Percentiles rank a stretch among this genome's conserved stretches.
Evolutionary conservation across 2,113 vertebrate genomes (phyloP).

Genomic region (Rhipidura dahli): DNA sequence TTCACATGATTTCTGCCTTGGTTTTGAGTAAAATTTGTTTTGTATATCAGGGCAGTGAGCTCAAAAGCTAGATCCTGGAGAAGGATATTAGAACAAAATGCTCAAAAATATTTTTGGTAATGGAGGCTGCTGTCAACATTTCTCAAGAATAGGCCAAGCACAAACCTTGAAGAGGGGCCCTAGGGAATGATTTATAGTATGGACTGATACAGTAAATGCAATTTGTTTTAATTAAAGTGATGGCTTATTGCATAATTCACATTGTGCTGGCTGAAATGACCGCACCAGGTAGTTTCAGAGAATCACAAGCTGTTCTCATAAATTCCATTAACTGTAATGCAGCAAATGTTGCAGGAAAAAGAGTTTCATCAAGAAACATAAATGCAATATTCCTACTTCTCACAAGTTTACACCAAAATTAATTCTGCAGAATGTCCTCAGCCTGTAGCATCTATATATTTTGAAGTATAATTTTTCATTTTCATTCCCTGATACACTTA

Average conservation of each 20-base stretch:
- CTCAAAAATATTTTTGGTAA: slow-evolving; percentile 42
- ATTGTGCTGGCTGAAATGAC: slow-evolving; percentile 61
- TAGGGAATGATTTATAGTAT: slow-evolving; percentile 63
- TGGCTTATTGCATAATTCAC: slow-evolving; percentile 76
- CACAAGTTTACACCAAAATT: neutral
- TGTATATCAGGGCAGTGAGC: neutral
- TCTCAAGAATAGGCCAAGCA: slow-evolving; percentile 47
- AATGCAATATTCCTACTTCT: slow-evolving; percentile 18
- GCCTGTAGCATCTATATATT: neutral
- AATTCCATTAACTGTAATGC: slow-evolving; percentile 69
- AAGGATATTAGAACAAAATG: slow-evolving; percentile 24
- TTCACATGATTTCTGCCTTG: neutral
- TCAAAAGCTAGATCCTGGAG: neutral
- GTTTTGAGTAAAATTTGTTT: neutral
- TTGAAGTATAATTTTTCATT: neutral
- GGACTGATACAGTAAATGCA: slow-evolving; percentile 66
- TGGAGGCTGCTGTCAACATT: slow-evolving; percentile 66
- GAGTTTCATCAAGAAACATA: slow-evolving; percentile 23
- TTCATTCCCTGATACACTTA: neutral
- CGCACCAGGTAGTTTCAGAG: slow-evolving; percentile 61
- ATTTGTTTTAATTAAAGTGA: slow-evolving; percentile 78
- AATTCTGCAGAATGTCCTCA: neutral
- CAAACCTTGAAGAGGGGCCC: slow-evolving; percentile 58
- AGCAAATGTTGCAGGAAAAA: slow-evolving; percentile 56
- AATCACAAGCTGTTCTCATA: slow-evolving; percentile 66